Percentiles rank a stretch among this genome's conserved stretches.
These are phyloP conservation scores for Megaceryle maxima DNA, from an alignment of 2,113 vertebrate genomes.

Conservation along the genomic window DNA sequence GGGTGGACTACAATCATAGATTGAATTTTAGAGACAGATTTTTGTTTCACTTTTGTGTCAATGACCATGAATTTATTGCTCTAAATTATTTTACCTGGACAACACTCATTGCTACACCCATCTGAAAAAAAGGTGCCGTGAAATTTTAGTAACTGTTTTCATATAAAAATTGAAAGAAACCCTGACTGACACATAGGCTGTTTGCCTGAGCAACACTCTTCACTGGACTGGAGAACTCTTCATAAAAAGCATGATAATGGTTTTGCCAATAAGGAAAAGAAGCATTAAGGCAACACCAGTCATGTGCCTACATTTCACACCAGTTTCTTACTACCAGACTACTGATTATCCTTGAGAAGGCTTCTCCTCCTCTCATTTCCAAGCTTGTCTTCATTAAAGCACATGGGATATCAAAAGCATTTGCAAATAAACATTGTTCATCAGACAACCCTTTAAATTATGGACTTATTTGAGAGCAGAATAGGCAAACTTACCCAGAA, in stretches of 20 bases:
- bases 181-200: not conserved
- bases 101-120: too few species aligned
- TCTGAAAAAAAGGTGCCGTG: not conserved
- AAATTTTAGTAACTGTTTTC: not conserved
- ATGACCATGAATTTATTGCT: not conserved
- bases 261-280: not conserved
- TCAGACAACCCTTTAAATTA: not conserved
- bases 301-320: not conserved
- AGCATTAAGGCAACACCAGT: not conserved
- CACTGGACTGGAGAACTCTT: not conserved
- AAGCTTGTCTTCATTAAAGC: not conserved
- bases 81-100: not conserved
- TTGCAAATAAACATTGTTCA: not conserved
- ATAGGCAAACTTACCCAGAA: not conserved
- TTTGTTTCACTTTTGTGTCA: not conserved
- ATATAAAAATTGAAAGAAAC: not conserved
- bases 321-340: not conserved
- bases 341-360: not conserved
- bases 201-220: not conserved
- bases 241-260: not conserved
- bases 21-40: not conserved
- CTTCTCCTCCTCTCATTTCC: not conserved
- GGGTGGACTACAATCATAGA: not conserved
- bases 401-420: not conserved
- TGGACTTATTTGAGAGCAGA: not conserved